A percentile compares a stretch with the other conserved stretches of the same genome.
phyloP scores from a whole-genome alignment of 2,888 invertebrate genomes.

The Cheilosia grossa region DNA sequence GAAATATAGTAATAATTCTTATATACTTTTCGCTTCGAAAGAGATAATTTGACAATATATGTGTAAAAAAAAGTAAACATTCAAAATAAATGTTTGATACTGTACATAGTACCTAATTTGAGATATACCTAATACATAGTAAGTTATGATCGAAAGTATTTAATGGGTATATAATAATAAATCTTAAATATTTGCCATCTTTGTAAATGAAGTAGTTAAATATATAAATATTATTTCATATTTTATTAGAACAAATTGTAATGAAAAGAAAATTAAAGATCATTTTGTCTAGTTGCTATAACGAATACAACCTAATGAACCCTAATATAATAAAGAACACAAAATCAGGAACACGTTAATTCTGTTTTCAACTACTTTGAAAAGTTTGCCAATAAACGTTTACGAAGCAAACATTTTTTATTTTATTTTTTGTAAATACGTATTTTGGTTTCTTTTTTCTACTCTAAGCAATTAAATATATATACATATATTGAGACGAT shows the following conservation, averaged over 20 bases:
- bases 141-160: slow-evolving; percentile 35
- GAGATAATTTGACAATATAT: slow-evolving; percentile 65
- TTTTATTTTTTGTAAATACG: background rate
- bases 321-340: background rate
- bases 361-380: slow-evolving; percentile 4
- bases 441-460: slow-evolving; percentile 7
- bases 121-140: slow-evolving; percentile 21
- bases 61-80: background rate
- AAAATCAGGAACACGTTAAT: slow-evolving; percentile 20
- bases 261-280: background rate
- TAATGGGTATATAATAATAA: slow-evolving; percentile 31
- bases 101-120: slow-evolving; percentile 63
- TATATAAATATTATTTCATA: slow-evolving; percentile 51
- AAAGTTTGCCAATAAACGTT: slow-evolving; percentile 18
- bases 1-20: slow-evolving; percentile 26
- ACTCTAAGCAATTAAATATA: slow-evolving; percentile 21
- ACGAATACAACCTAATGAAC: background rate
- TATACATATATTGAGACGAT: background rate
- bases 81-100: slow-evolving; percentile 42
- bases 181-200: slow-evolving; percentile 56
- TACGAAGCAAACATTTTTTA: background rate
- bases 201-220: slow-evolving; percentile 56
- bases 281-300: slow-evolving; percentile 14
- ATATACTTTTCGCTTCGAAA: slow-evolving; percentile 45
- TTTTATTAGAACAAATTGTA: slow-evolving; percentile 57